These are phyloP conservation scores for Acanthopagrus latus DNA, from an alignment of 2,797 vertebrate genomes.

Conservation along the genomic window DNA sequence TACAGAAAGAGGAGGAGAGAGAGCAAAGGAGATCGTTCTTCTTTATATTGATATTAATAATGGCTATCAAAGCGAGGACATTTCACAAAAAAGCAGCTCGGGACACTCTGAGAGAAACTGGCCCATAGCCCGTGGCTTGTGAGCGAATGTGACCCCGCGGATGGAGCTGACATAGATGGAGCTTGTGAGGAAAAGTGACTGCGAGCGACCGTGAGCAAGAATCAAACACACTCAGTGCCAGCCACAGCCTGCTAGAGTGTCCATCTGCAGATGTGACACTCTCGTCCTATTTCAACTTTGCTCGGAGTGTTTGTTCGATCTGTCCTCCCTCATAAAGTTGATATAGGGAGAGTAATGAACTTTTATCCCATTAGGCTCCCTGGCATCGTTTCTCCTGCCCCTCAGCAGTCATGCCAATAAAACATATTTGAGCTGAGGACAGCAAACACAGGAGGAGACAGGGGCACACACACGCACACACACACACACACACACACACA, in stretches of 20 bases:
- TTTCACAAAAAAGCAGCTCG: constrained; percentile 58
- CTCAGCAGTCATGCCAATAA: constrained; percentile 73
- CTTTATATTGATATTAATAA: constrained; percentile 73
- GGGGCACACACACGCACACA: constrained; percentile 10
- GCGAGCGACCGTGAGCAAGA: constrained; percentile 45
- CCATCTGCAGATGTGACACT: constrained; percentile 45
- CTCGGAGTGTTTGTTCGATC: constrained; percentile 66
- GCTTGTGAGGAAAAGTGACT: constrained; percentile 50
- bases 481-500: constrained; percentile 3
- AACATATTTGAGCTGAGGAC: constrained; percentile 75
- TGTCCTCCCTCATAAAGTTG: constrained; percentile 69
- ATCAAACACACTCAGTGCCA: constrained; percentile 50
- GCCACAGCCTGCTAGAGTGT: constrained; percentile 38
- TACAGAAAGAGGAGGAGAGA: constrained; percentile 27
- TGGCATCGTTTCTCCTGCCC: constrained; percentile 66
- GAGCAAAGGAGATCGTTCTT: constrained; percentile 56
- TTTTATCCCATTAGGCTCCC: constrained; percentile 73
- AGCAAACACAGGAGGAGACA: constrained; percentile 54
- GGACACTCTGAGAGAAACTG: constrained; percentile 56
- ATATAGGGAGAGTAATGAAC: constrained; percentile 75
- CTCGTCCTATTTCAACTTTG: constrained; percentile 62
- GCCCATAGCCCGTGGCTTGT: constrained; percentile 68
- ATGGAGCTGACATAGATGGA: constrained; percentile 45
- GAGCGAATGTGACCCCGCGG: constrained; percentile 55
- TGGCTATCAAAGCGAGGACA: constrained; percentile 62